Percentiles rank a stretch among this genome's conserved stretches.
Evolutionary conservation across 2,113 vertebrate genomes (phyloP).

Genomic region (Cryptotis parvus): DNA sequence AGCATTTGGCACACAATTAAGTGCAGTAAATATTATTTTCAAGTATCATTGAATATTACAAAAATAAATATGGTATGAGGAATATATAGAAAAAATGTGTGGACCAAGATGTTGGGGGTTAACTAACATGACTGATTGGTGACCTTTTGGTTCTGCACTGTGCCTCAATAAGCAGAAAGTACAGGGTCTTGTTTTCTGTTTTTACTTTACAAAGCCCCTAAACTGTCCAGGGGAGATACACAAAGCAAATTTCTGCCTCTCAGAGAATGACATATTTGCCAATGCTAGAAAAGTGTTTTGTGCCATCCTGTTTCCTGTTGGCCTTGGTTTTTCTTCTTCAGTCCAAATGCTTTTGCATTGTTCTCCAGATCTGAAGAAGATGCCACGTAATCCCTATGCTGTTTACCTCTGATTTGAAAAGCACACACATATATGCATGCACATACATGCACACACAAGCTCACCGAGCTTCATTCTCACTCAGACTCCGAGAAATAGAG

Average conservation of each 20-base stretch:
- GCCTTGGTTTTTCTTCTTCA: conserved; percentile 57
- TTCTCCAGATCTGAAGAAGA: conserved; percentile 27
- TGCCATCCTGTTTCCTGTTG: conserved; percentile 53
- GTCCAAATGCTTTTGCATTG: conserved; percentile 15
- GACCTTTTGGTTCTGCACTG: neutral
- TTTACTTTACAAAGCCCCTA: conserved; percentile 36
- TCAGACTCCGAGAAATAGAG: conserved; percentile 58
- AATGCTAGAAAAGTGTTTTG: conserved; percentile 43
- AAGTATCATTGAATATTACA: neutral
- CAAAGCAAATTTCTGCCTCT: conserved; percentile 23
- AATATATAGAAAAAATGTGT: neutral
- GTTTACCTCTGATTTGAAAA: conserved; percentile 39
- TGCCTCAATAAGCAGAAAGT: neutral
- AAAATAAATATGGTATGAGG: neutral
- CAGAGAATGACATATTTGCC: conserved; percentile 63
- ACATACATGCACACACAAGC: conserved; percentile 56
- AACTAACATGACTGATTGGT: neutral
- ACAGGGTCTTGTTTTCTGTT: neutral
- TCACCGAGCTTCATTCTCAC: conserved; percentile 58
- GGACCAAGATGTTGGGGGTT: neutral
- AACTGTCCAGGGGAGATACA: conserved; percentile 37
- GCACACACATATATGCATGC: neutral
- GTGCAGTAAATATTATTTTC: conserved; percentile 6
- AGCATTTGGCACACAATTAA: neutral
- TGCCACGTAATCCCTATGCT: conserved; percentile 54